Evolutionary conservation across 2,113 vertebrate species (phyloP).

Genomic region (Tor tambroides): DNA sequence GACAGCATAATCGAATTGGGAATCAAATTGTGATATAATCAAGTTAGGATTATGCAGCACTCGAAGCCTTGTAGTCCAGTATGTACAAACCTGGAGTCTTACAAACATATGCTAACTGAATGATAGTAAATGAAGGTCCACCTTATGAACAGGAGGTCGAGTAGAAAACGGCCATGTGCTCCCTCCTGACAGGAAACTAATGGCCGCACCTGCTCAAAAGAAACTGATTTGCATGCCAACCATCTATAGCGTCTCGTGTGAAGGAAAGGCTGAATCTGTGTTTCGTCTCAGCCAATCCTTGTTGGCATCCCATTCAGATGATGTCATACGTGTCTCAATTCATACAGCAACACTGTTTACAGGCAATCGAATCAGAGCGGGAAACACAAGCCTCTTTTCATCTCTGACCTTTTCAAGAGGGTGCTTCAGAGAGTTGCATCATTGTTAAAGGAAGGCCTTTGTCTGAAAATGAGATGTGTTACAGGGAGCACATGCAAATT

Average conservation of each 20-base stretch:
- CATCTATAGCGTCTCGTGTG: not conserved
- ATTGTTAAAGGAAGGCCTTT: slow-evolving; percentile 24
- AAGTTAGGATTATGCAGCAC: not conserved
- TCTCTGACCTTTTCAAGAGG: slow-evolving; percentile 25
- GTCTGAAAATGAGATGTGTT: slow-evolving; percentile 17
- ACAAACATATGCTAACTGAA: slow-evolving; percentile 2
- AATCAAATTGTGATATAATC: not conserved
- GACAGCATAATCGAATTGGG: not conserved
- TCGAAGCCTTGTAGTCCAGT: not conserved
- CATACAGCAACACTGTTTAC: slow-evolving; percentile 12
- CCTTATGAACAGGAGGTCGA: slow-evolving; percentile 20
- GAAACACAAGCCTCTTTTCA: slow-evolving; percentile 22
- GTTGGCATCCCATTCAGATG: not conserved
- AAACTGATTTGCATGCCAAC: slow-evolving; percentile 37
- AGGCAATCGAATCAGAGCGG: slow-evolving; percentile 9
- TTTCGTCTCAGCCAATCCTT: not conserved
- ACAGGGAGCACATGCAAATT: slow-evolving; percentile 18
- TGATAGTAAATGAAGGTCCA: slow-evolving; percentile 15
- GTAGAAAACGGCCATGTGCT: slow-evolving; percentile 42
- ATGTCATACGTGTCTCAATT: not conserved
- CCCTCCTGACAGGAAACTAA: slow-evolving; percentile 24
- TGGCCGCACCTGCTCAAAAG: slow-evolving; percentile 36
- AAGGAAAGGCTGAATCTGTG: not conserved
- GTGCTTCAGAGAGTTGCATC: slow-evolving; percentile 1
- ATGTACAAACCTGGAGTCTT: not conserved